Conservation (phyloP, 1,140 invertebrate genomes). For the Pseudomyrmex concolor region DNA sequence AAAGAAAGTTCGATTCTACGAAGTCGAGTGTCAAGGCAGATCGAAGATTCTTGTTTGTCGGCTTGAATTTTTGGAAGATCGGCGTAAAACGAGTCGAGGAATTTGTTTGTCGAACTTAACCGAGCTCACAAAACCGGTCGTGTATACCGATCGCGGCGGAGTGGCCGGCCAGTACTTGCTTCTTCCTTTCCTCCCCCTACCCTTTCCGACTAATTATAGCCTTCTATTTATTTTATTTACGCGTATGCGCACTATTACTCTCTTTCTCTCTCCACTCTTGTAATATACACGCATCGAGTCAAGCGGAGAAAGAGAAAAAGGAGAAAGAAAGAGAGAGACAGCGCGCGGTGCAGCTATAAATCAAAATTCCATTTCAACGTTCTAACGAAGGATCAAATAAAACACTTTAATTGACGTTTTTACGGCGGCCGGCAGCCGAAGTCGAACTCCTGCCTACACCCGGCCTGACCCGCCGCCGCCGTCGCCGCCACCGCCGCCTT, state of each 20-base stretch:
- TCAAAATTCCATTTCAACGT: conserved; percentile 86
- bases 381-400: conserved; percentile 86
- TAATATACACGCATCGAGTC: conserved; percentile 49
- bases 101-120: conserved; percentile 61
- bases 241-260: conserved; percentile 71
- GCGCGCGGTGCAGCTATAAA: conserved; percentile 78
- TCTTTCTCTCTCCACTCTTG: conserved; percentile 60
- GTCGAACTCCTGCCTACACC: conserved; percentile 80
- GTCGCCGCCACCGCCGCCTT: conserved; percentile 47
- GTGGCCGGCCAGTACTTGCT: conserved; percentile 56
- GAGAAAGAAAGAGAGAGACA: not conserved
- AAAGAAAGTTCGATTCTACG: not conserved
- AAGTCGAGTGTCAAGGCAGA: not conserved
- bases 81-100: conserved; percentile 52
- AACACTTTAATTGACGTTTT: conserved; percentile 86
- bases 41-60: not conserved
- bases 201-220: conserved; percentile 82
- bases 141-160: conserved; percentile 62
- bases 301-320: not conserved
- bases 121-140: conserved; percentile 68
- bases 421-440: conserved; percentile 84
- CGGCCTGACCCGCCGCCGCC: conserved; percentile 74
- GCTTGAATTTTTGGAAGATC: conserved; percentile 56
- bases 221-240: conserved; percentile 85
- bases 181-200: too few species aligned